Conservation (phyloP, 2,797 vertebrate genomes). For the Zonotrichia albicollis region DNA sequence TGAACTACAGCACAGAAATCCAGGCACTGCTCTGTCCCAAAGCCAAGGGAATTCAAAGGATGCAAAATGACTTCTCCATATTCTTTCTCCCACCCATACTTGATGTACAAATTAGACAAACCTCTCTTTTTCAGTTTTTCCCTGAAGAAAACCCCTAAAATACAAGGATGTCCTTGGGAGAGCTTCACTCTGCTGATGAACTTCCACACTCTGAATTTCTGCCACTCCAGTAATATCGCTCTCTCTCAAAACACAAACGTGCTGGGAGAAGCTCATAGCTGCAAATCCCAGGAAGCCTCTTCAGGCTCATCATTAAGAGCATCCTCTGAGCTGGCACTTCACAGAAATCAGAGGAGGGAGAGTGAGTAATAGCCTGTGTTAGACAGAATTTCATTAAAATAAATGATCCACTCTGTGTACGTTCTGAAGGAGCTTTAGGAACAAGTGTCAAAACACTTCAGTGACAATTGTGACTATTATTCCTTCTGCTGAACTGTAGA, state of each 20-base stretch:
- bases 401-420: background rate
- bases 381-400: slow-evolving; percentile 44
- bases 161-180: background rate
- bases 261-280: background rate
- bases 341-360: background rate
- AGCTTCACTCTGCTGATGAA: background rate
- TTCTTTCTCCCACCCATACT: background rate
- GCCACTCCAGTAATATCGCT: background rate
- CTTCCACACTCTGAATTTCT: background rate
- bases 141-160: background rate
- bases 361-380: background rate
- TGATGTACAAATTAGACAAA: background rate
- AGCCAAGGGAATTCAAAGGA: background rate
- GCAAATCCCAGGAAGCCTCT: background rate
- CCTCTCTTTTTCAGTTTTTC: background rate
- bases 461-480: slow-evolving; percentile 25
- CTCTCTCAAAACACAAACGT: background rate
- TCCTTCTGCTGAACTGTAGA: background rate
- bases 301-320: background rate
- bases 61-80: background rate
- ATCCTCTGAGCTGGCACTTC: background rate
- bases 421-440: background rate
- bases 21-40: background rate
- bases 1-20: background rate
- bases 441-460: slow-evolving; percentile 53